Evolutionary conservation across 2,888 invertebrate genomes (phyloP).

Genomic region (Ganaspis brasiliensis): DNA sequence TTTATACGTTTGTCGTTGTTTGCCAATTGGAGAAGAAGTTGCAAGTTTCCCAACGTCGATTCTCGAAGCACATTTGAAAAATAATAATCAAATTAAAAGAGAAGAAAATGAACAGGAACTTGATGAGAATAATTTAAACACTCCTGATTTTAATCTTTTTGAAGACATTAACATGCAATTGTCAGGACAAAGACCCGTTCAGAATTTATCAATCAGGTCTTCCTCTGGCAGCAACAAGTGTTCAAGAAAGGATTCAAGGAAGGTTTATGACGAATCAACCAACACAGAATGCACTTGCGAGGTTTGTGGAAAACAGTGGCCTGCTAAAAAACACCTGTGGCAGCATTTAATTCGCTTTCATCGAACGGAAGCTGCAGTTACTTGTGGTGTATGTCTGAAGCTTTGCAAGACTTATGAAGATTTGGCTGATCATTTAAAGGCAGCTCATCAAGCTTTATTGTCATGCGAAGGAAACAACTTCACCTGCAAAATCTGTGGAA

Average conservation of each 20-base stretch:
- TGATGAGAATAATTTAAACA: slow-evolving; percentile 75
- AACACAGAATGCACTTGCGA: slow-evolving; percentile 81
- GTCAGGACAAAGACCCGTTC: slow-evolving; percentile 77
- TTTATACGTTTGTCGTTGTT: slow-evolving; percentile 68
- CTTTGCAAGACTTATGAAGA: slow-evolving; percentile 82
- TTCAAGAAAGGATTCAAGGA: slow-evolving; percentile 79
- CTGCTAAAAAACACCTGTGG: slow-evolving; percentile 84
- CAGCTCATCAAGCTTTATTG: slow-evolving; percentile 81
- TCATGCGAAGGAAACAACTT: slow-evolving; percentile 83
- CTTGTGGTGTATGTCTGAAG: slow-evolving; percentile 84
- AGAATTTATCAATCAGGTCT: slow-evolving; percentile 72
- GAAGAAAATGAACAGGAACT: slow-evolving; percentile 64
- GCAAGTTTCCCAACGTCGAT: slow-evolving; percentile 68
- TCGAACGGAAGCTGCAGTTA: slow-evolving; percentile 82
- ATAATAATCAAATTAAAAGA: slow-evolving; percentile 75
- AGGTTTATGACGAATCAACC: slow-evolving; percentile 82
- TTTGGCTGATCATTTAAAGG: slow-evolving; percentile 81
- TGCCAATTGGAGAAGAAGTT: slow-evolving; percentile 23
- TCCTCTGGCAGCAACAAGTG: slow-evolving; percentile 68
- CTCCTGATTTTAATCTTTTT: slow-evolving; percentile 78
- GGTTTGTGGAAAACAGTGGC: slow-evolving; percentile 84
- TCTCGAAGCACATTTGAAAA: slow-evolving; percentile 76
- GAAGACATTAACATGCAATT: slow-evolving; percentile 79
- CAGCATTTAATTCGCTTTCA: slow-evolving; percentile 84
- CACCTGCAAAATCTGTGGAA: slow-evolving; percentile 82